Conservation (phyloP, 2,113 vertebrate species). For the Ammospiza caudacuta region DNA sequence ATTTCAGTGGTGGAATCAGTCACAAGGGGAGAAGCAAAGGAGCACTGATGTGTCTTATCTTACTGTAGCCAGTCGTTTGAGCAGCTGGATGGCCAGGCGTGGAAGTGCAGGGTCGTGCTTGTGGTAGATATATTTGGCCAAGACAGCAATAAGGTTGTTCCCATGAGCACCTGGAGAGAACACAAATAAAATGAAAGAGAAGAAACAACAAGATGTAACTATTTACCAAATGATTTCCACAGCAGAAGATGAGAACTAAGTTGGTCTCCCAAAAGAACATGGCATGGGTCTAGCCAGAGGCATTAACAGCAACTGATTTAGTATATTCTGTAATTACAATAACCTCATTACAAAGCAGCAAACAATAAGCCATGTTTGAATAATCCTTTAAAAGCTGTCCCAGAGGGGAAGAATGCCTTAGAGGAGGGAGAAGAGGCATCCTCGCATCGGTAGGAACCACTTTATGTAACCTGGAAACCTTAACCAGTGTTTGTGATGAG, state of each 20-base stretch:
- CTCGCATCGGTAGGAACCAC: not conserved
- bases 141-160: conserved; percentile 93
- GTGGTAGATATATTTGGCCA: conserved; percentile 98
- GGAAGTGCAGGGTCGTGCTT: conserved; percentile 94
- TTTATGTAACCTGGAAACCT: not conserved
- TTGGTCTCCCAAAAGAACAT: not conserved
- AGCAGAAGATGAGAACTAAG: not conserved
- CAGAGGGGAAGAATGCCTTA: not conserved
- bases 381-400: not conserved
- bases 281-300: not conserved
- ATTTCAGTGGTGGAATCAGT: not conserved
- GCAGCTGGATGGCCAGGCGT: conserved; percentile 93
- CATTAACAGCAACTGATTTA: not conserved
- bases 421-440: not conserved
- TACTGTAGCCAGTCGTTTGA: conserved; percentile 94
- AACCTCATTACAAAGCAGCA: not conserved
- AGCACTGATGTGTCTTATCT: not conserved
- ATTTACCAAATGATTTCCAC: not conserved
- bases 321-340: not conserved
- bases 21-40: not conserved
- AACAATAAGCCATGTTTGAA: not conserved
- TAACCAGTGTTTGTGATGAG: not conserved
- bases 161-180: conserved; percentile 86
- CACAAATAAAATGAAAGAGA: not conserved
- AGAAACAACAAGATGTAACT: not conserved